phyloP scores from a whole-genome alignment of 2,113 vertebrate species.

The Halichoeres trimaculatus region DNA sequence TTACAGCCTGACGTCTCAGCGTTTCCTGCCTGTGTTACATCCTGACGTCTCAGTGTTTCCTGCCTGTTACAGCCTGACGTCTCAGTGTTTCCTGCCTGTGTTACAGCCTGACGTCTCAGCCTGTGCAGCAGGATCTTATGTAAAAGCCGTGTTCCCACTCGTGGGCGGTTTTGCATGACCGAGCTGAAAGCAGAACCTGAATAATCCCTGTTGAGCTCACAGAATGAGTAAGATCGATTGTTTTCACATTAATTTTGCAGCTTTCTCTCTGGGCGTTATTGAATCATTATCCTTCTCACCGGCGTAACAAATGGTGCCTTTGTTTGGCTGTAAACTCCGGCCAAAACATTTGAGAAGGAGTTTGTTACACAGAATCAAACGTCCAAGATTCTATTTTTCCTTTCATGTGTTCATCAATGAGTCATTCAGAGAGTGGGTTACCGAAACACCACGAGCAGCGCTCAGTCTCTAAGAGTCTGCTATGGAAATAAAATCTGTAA shows the following conservation, averaged over 20 bases:
- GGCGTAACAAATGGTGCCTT: background rate
- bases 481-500: conserved; percentile 22
- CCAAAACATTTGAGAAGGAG: background rate
- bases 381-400: too few species aligned
- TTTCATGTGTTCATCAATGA: conserved; percentile 9
- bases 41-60: too few species aligned
- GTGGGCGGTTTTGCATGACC: conserved; percentile 66
- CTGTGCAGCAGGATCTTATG: conserved; percentile 15
- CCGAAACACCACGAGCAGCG: background rate
- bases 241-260: conserved; percentile 46
- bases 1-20: too few species aligned
- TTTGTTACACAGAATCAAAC: background rate
- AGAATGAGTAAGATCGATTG: conserved; percentile 51
- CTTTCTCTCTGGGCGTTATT: conserved; percentile 19
- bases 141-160: conserved; percentile 26
- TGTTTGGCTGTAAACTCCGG: conserved; percentile 14
- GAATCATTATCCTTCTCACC: conserved; percentile 26
- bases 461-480: background rate
- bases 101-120: too few species aligned
- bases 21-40: too few species aligned
- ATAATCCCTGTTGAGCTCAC: conserved; percentile 50
- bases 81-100: background rate
- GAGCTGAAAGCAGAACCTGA: conserved; percentile 45
- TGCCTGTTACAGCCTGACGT: too few species aligned
- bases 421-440: conserved; percentile 12